Evolutionary conservation across 2,888 invertebrate genomes (phyloP), one percentile per base, ranked within the genome.

Genomic region (Volucella bombylans): DNA sequence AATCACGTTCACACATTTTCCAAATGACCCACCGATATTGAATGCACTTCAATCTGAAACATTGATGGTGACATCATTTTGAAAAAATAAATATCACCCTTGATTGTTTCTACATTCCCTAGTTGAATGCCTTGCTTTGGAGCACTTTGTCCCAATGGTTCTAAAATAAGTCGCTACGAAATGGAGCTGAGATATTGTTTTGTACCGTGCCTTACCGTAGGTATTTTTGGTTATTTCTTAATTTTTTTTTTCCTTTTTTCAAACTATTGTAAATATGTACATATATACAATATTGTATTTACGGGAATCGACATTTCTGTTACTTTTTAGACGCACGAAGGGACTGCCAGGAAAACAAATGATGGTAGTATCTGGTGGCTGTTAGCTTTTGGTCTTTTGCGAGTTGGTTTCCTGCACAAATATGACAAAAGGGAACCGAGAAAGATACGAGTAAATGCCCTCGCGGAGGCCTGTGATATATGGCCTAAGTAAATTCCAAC

Each of bases 401-500:
- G 45, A 49, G 62, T 43, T 38, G 59, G 71, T 54, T 68, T 61
- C 54, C 77, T 82, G 68, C 55, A 69, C 69, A 78, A 78, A 78
- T 78, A 78, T 78, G 77, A 71, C 69, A 78, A 49, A 79, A 64
- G 64, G 49, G 45, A 67, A 55, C 62, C 64, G 18, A 79, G 79
- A 73, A 79, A 23, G 57, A 64, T 52, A 68, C 31, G 31, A 31
- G 6, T 6, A 31, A 82, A 57, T 81, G 82, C 76, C 76, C 74
- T 74, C 57, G 41, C 43, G 59, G 61, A 68, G 76, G 68, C 76
- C 41, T 55, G 49, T 62, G 61, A 80, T 80, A 72, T 77, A 82
- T 81, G 76, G 78, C 54, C 72, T 67, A 78, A 72, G 82, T 73
- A 69, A 83, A 79, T 69, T 79, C 57, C 69, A 76, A 76, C 41